Evolutionary conservation across 2,113 vertebrate species (phyloP).

Genomic region (Myotis lucifugus): DNA sequence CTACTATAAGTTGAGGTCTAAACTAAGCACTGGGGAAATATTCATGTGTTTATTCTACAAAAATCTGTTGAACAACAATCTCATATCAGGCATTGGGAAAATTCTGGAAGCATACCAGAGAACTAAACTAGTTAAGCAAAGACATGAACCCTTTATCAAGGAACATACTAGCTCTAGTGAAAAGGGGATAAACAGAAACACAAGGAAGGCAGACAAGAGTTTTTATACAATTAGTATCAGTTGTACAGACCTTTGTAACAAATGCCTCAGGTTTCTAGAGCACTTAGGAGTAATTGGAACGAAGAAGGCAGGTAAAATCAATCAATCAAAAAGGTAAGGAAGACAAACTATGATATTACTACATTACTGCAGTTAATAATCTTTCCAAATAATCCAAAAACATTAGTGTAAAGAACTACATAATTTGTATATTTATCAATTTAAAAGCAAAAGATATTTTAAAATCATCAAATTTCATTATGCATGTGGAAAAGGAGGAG

Average conservation of each 20-base stretch:
- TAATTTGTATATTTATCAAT: slow-evolving; percentile 1
- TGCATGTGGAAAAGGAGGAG: background rate
- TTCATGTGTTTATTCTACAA: slow-evolving; percentile 57
- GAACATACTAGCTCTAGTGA: slow-evolving; percentile 24
- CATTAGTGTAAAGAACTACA: slow-evolving; percentile 2
- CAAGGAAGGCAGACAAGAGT: slow-evolving; percentile 20
- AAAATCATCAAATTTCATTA: slow-evolving; percentile 41
- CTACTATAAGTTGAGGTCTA: background rate
- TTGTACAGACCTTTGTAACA: slow-evolving; percentile 68
- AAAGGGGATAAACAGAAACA: slow-evolving; percentile 54
- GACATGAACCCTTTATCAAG: slow-evolving; percentile 9
- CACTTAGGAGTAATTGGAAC: slow-evolving; percentile 49
- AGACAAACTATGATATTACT: slow-evolving; percentile 18
- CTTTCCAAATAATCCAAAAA: slow-evolving; percentile 50
- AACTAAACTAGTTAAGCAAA: slow-evolving; percentile 45
- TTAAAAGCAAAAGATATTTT: slow-evolving; percentile 35
- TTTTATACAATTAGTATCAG: slow-evolving; percentile 29
- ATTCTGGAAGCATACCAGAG: slow-evolving; percentile 22
- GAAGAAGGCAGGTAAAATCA: slow-evolving; percentile 61
- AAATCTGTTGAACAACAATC: slow-evolving; percentile 39
- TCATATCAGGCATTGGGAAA: slow-evolving; percentile 1
- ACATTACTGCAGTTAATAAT: slow-evolving; percentile 20
- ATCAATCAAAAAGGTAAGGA: slow-evolving; percentile 52
- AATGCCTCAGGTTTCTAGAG: slow-evolving; percentile 67
- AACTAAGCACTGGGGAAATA: slow-evolving; percentile 37